Evolutionary conservation across 1,140 invertebrate species (phyloP).

Genomic region (Drosophila navojoa): DNA sequence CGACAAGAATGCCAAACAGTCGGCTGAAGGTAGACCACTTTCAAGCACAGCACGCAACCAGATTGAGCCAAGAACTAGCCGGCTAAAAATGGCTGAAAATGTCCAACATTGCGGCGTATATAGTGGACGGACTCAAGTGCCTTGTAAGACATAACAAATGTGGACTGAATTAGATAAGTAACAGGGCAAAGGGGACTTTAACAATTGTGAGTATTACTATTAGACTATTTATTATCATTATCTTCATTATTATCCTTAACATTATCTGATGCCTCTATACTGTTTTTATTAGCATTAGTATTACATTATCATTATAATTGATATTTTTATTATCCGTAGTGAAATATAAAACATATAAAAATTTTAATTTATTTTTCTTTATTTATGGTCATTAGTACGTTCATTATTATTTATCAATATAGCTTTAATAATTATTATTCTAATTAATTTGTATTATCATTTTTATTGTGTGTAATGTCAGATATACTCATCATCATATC

Average conservation of each 20-base stretch:
- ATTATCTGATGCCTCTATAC: no score
- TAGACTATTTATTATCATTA: no score
- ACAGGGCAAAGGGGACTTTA: not conserved
- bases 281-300: no score
- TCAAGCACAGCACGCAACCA: conserved; percentile 63
- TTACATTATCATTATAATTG: no score
- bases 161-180: not conserved
- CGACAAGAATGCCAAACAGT: conserved; percentile 66
- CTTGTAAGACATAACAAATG: not conserved
- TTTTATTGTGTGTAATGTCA: no score
- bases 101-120: conserved; percentile 17
- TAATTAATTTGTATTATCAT: not conserved
- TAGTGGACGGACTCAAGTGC: not conserved
- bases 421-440: not conserved
- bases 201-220: no score
- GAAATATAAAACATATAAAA: no score
- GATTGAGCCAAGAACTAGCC: conserved; percentile 54
- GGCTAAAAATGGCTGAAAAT: conserved; percentile 25
- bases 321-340: no score
- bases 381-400: not conserved
- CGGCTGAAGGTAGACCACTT: conserved; percentile 73
- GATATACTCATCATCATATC: no score
- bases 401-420: no score
- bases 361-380: not conserved
- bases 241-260: not conserved